Base-by-base conservation (phyloP, 2,113 vertebrate species). In the Pholis gunnellus region DNA sequence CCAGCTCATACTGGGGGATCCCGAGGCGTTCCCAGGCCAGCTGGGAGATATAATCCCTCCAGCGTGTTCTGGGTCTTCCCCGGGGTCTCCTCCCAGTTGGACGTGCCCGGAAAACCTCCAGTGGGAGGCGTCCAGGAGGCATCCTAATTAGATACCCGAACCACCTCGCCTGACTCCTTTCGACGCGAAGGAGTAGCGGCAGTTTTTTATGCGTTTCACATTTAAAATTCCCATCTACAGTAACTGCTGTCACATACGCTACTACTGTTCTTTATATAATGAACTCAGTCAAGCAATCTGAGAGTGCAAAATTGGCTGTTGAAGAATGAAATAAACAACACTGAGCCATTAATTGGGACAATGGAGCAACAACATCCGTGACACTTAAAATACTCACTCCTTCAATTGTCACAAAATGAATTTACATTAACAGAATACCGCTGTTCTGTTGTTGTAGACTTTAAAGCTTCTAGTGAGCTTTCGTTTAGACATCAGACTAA, bases 321-420 rank as follows among this genome's bases (percentile, higher is more conserved):
- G 66, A 42, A 68, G 60, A 67, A 61, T 57, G 29, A 60, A 88
- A 76, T 77, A 69, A 78, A 87, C 76, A 44, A 78, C 61, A 5
- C 14, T 9, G 1, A 72, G 36, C 13, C 48, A 67, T 80, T 82
- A 25, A 80, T 60, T 2, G 3, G 36, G 8, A 48, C 20, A 40
- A 46, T 42, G 40, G 54, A 9, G 29, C 20, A 48, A 34, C 1
- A n/a, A 70, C 11, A 34, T 48, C 56, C 63, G 44, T 75, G 82
- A 75, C 52, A 64, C 14, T 71, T 71, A 7, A 42, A 52, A 20
- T 56, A 52, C 77, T 63, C 52, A 10, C 5, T 18, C 29, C 14
- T 27, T 71, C 61, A 71, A 81, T 75, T 85, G 70, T 61, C 59
- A 40, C 61, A 64, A 15, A 22, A 50, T 69, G 29, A 72, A 25